Base-by-base conservation (phyloP, 1,140 invertebrate species). In the Listronotus oregonensis region DNA sequence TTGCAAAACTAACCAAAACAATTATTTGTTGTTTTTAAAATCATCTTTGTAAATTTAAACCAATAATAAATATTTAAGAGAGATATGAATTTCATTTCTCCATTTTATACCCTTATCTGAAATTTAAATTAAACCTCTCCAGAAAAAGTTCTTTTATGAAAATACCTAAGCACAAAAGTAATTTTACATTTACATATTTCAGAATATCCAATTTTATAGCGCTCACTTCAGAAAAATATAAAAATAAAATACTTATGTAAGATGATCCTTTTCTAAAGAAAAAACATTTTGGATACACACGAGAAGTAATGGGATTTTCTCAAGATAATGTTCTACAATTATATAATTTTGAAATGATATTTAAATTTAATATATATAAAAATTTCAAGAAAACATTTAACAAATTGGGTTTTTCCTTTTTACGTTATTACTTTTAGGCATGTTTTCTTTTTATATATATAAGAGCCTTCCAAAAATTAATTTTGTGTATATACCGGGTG, bases 151-250 rank as follows among this genome's bases (percentile, higher is more conserved):
- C 40, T 27, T 27, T 43, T 43, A 15, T 21, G 54, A 56, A 56
- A 42, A 56, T 56, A 42, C 54, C 54, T 56, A 56, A 56, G 54
- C 54, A 56, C 54, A 56, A 56, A 56, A 56, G 54, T 56, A 56
- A 56, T 56, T 56, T 56, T 43, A 34, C 40, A 56, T 56, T 56
- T 56, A 43, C 54, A 56, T 56, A 56, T 56, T 56, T 42, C 54
- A 15, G 11, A 56, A 56, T 43, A 56, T 56, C 54, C 54, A 56
- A 56, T 56, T 56, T 56, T 32, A 43, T 43, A 15, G 8, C 37
- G 14, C 54, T 56, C 54, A 56, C 40, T 56, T 56, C 27, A 27
- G 54, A 56, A 56, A 56, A 56, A 56, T 56, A 56, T 56, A 40
- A 42, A 56, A 42, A 56, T 56, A 43, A 56, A 43, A 42, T 56